Base-by-base conservation (phyloP, 2,797 vertebrate genomes). In the Labeo calbasu region DNA sequence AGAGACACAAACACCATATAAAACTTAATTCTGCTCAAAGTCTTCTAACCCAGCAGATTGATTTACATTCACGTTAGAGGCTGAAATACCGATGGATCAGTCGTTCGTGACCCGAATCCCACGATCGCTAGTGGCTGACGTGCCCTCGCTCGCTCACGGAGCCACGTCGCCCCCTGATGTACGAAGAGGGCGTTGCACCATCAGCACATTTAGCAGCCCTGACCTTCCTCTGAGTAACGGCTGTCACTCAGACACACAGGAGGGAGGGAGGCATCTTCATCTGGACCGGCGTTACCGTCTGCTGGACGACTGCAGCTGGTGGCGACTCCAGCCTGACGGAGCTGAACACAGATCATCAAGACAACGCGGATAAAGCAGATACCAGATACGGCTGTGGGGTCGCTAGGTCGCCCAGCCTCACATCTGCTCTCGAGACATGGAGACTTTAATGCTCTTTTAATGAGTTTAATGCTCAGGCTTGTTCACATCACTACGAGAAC, bases 261-360 rank as follows among this genome's bases (percentile, higher is more conserved):
- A 36, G 32, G 32, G 32, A 36, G 32, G 17, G 17, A 55, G 51
- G 19, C 2, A 9, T 55, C 53, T 55, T 55, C 53, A 21, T 21
- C 50, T 50, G 48, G 12, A 51, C 51, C 55, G 21, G n/a, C 12
- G 87, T 91, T 96, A 96, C 91, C 96, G 96, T 92, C 96, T 96
- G 88, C 90, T 91, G 70, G 95, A 88, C 25, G 92, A 80, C n/a
- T 91, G 88, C 82, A 95, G 95, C 88, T 97, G 96, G 63, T 96
- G 95, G 90, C 95, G 95, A 82, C 91, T 73, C 94, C 95, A 96
- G 65, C 92, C 95, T 4, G 94, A 95, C 84, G 94, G 92, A 84
- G 95, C 95, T 96, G 76, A 79, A 87, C 87, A 82, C 73, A 48
- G 19, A 23, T 1, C 23, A 61, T 23, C 11, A 4, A 61, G 59